phyloP scores from a whole-genome alignment of 2,888 invertebrate species.

The Hipparchia sbordonii region DNA sequence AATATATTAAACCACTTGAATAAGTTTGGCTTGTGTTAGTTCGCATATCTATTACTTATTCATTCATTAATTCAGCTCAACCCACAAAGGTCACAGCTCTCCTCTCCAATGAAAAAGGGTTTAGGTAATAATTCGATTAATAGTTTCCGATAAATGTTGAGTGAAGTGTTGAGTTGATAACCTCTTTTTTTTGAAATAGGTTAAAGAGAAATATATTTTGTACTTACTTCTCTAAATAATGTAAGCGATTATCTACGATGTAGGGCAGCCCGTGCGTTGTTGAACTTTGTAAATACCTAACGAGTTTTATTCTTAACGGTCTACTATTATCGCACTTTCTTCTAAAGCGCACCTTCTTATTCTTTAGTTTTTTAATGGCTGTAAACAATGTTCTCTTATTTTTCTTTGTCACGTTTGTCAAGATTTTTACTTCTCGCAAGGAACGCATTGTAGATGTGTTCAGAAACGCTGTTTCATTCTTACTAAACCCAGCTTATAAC shows the following conservation, averaged over 20 bases:
- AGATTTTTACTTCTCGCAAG: background rate
- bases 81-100: too few species aligned
- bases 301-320: slow-evolving; percentile 44
- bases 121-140: too few species aligned
- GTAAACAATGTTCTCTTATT: slow-evolving; percentile 9
- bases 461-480: background rate
- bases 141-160: too few species aligned
- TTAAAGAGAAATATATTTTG: background rate
- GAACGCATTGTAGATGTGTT: background rate
- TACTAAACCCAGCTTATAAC: background rate
- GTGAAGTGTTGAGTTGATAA: too few species aligned
- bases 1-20: too few species aligned
- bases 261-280: slow-evolving; percentile 69
- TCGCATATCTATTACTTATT: too few species aligned
- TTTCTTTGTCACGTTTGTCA: background rate
- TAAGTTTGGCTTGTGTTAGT: too few species aligned
- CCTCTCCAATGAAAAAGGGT: too few species aligned
- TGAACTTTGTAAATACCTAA: slow-evolving; percentile 60
- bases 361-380: slow-evolving; percentile 16
- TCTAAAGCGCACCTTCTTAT: slow-evolving; percentile 44
- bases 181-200: too few species aligned
- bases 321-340: slow-evolving; percentile 57
- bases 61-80: too few species aligned
- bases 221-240: slow-evolving; percentile 66
- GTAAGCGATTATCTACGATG: slow-evolving; percentile 59